Conservation (phyloP, 2,888 invertebrate species). For the Polyommatus iphigenia region DNA sequence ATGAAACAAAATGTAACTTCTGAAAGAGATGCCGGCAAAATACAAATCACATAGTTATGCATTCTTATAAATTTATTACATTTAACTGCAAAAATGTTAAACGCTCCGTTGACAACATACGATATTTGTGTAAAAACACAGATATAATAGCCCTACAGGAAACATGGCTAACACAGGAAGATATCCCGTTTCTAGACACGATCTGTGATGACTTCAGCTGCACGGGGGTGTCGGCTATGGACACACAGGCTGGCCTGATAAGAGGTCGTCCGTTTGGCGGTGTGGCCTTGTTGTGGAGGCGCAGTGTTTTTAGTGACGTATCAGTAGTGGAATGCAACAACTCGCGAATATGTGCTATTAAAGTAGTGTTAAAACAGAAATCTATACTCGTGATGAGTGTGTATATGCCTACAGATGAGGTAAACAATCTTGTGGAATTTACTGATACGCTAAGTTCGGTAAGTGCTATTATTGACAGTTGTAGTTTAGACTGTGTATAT, state of each 20-base stretch:
- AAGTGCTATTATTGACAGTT: slow-evolving; percentile 36
- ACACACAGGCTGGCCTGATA: slow-evolving; percentile 33
- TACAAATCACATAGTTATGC: neutral
- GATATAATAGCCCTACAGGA: slow-evolving; percentile 36
- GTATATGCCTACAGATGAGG: slow-evolving; percentile 39
- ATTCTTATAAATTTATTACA: slow-evolving; percentile 33
- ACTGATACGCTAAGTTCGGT: slow-evolving; percentile 36
- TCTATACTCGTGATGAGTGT: slow-evolving; percentile 37
- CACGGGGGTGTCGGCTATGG: slow-evolving; percentile 32
- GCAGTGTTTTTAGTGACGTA: slow-evolving; percentile 30
- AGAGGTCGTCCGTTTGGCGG: slow-evolving; percentile 35
- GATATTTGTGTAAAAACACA: slow-evolving; percentile 31
- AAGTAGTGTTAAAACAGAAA: slow-evolving; percentile 21
- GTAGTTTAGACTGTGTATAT: slow-evolving; percentile 34
- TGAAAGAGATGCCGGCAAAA: too few species aligned
- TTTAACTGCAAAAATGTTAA: slow-evolving; percentile 37
- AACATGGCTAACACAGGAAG: slow-evolving; percentile 35
- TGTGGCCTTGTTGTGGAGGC: slow-evolving; percentile 36
- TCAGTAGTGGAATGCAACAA: slow-evolving; percentile 35
- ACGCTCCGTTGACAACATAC: slow-evolving; percentile 32
- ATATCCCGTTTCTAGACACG: slow-evolving; percentile 29
- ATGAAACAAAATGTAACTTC: neutral
- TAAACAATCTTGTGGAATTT: slow-evolving; percentile 37
- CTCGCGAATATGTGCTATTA: slow-evolving; percentile 28
- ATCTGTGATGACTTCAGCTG: slow-evolving; percentile 28